phyloP scores from a whole-genome alignment of 2,888 invertebrate species.

The Diplolepis rosae region DNA sequence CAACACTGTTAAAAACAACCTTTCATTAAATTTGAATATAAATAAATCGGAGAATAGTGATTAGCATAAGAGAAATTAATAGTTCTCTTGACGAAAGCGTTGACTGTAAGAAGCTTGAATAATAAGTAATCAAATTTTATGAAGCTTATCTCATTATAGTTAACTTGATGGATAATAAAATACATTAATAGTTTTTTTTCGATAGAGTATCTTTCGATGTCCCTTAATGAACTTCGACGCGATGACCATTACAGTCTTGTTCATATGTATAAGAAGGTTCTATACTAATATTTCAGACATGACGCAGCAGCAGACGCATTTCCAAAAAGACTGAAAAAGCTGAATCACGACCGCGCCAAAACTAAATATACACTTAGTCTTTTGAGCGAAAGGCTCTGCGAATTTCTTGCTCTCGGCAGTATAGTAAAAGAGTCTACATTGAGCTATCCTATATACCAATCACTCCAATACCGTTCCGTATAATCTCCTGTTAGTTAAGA shows the following conservation, averaged over 20 bases:
- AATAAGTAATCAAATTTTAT: too few relatives aligned
- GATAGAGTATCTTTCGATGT: background rate
- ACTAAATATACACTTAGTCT: constrained; percentile 70
- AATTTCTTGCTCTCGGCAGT: constrained; percentile 51
- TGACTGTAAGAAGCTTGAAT: too few relatives aligned
- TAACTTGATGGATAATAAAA: too few relatives aligned
- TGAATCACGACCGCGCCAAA: constrained; percentile 64
- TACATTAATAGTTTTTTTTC: background rate
- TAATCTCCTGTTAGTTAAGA: constrained; percentile 11
- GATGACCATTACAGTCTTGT: background rate
- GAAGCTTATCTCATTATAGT: too few relatives aligned
- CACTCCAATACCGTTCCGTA: constrained; percentile 7
- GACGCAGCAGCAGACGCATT: constrained; percentile 55
- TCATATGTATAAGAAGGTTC: background rate
- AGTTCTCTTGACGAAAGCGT: too few relatives aligned
- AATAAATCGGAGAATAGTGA: too few relatives aligned
- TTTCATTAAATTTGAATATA: too few relatives aligned
- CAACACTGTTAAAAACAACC: too few relatives aligned
- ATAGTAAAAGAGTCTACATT: constrained; percentile 40
- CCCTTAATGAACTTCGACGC: background rate
- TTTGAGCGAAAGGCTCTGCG: constrained; percentile 55
- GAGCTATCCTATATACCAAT: constrained; percentile 34
- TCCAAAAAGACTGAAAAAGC: constrained; percentile 68
- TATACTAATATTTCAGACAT: constrained; percentile 51
- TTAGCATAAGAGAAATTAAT: too few relatives aligned